These are phyloP conservation scores for Coleophora flavipennella DNA, from an alignment of 2,888 invertebrate genomes.

Conservation along the genomic window DNA sequence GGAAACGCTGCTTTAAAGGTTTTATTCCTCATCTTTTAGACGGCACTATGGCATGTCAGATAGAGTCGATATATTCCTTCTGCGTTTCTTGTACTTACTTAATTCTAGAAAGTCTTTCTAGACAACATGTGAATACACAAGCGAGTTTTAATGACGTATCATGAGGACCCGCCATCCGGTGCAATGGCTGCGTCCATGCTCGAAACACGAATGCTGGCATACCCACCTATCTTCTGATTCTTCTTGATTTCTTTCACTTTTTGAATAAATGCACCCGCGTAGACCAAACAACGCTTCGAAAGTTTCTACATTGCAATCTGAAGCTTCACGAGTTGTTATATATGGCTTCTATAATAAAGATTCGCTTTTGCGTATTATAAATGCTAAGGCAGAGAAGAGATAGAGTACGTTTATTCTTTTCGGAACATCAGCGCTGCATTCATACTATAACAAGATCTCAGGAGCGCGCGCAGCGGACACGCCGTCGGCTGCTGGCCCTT, in stretches of 20 bases:
- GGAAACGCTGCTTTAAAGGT: slow-evolving; percentile 72
- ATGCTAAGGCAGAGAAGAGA: slow-evolving; percentile 50
- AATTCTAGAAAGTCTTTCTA: slow-evolving; percentile 57
- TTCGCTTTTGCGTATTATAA: slow-evolving; percentile 60
- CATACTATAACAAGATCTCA: slow-evolving; percentile 52
- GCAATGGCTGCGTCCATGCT: slow-evolving; percentile 58
- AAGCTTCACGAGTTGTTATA: slow-evolving; percentile 56
- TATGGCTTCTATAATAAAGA: slow-evolving; percentile 52
- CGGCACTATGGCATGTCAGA: slow-evolving; percentile 72
- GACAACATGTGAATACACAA: slow-evolving; percentile 67
- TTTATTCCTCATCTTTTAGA: slow-evolving; percentile 70
- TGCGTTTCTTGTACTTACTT: slow-evolving; percentile 70
- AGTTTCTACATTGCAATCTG: slow-evolving; percentile 50
- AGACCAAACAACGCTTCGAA: slow-evolving; percentile 62
- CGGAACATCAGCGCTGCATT: slow-evolving; percentile 42
- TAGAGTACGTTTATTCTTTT: slow-evolving; percentile 30
- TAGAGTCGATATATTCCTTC: slow-evolving; percentile 70
- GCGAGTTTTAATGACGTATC: slow-evolving; percentile 48
- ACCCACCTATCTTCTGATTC: slow-evolving; percentile 62
- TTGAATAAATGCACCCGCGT: slow-evolving; percentile 67
- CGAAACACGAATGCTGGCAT: slow-evolving; percentile 66
- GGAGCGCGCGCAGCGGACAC: slow-evolving; percentile 44
- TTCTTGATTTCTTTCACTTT: slow-evolving; percentile 62
- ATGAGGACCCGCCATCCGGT: slow-evolving; percentile 50
- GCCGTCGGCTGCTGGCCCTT: slow-evolving; percentile 42